phyloP scores from a whole-genome alignment of 2,113 vertebrate genomes.

The Psammodynastes pulverulentus region DNA sequence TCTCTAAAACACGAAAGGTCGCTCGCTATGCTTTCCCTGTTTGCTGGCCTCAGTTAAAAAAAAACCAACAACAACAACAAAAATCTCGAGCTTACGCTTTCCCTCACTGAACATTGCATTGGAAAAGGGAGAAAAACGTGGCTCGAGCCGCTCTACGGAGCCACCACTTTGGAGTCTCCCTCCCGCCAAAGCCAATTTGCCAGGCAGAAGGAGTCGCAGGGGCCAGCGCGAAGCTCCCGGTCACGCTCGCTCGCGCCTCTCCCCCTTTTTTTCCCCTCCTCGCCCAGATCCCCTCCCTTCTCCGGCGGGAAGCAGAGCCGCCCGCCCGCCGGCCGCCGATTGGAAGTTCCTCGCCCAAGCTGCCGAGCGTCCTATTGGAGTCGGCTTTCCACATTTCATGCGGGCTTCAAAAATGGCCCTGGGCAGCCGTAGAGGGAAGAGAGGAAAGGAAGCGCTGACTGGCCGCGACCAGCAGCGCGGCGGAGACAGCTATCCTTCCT shows the following conservation, averaged over 20 bases:
- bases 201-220: background rate
- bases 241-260: background rate
- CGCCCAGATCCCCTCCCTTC: background rate
- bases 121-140: background rate
- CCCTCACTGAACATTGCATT: too few species aligned
- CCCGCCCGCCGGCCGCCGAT: slow-evolving; percentile 14
- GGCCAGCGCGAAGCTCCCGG: background rate
- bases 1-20: background rate
- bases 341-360: slow-evolving; percentile 13
- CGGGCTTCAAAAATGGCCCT: slow-evolving; percentile 36
- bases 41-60: too few species aligned
- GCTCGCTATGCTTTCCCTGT: background rate
- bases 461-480: background rate
- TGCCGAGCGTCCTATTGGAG: slow-evolving; percentile 18
- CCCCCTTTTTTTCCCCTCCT: background rate
- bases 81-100: background rate
- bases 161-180: background rate
- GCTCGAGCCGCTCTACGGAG: background rate
- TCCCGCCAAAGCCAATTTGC: background rate
- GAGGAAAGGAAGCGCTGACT: background rate
- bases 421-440: slow-evolving; percentile 11
- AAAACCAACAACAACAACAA: too few species aligned
- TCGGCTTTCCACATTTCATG: slow-evolving; percentile 33
- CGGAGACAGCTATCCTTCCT: background rate
- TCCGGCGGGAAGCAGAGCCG: background rate